Base-by-base conservation (phyloP, 2,113 vertebrate genomes). In the Eretmochelys imbricata region DNA sequence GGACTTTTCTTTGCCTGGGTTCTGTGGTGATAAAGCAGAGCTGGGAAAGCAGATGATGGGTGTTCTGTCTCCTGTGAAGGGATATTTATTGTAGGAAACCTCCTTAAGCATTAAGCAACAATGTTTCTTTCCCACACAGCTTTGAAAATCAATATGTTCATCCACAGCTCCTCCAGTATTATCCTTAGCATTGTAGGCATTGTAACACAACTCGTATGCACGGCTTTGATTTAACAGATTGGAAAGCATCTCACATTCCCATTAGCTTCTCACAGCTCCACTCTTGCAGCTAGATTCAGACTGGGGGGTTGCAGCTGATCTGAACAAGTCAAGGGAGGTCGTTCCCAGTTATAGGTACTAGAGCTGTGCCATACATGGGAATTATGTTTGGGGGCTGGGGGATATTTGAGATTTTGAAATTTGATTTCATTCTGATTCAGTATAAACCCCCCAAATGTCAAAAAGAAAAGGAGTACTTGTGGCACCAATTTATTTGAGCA, bases 131-230 rank as follows among this genome's bases (percentile, higher is more conserved):
- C 89, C 86, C 83, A 76, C 8, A 65, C 87, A 91, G 25, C 81
- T 92, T 83, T 95, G 94, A 95, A 94, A 95, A 94, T 88, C 87
- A 75, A 14, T 89, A 84, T 57, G 57, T 95, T 96, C 57, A 83
- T 54, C 90, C 85, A 50, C 83, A 49, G 75, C 83, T 96, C 82
- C 84, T 90, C 31, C 59, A 84, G 0, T 8, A 3, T 7, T 50
- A 3, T 38, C 83, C 93, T 87, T 84, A 91, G 8, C 35, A 80
- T 5, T 42, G 20, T 12, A 24, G 49, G 42, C 20, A 6, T 31
- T 46, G 1, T 55, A 49, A 4, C 84, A 1, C 29, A 89, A 76
- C 27, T 25, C 4, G 48, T 46, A 42, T 31, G 57, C 42, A 7
- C 17, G 51, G 49, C 80, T 89, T 51, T 80, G 20, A 38, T 78